Base-by-base conservation (phyloP, 2,888 invertebrate genomes). In the Romanomermis culicivorax region DNA sequence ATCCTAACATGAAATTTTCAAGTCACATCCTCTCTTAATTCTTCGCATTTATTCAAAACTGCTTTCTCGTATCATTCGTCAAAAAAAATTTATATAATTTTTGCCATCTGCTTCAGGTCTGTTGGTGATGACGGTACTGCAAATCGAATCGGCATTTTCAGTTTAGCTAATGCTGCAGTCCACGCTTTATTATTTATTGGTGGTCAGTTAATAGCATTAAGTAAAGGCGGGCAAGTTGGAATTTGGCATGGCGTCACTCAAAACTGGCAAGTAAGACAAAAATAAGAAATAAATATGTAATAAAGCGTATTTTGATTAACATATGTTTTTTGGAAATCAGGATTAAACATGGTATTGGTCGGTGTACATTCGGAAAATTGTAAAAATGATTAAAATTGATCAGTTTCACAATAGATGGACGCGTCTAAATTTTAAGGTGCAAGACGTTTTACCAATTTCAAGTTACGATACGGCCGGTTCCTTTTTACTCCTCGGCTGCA, bases 231-330 rank as follows among this genome's bases (percentile, higher is more conserved):
- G 2, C 91, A 91, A 72, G 85, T 95, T 25, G 93, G 95, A 1
- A 93, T 95, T n/a, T 95, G 93, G 93, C 93, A 95, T 71, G 86
- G 91, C 0, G 91, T 91, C 82, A 89, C 91, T 0, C 89, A 91
- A 65, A 89, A 93, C 71, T 95, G 93, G 89, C 93, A 93, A 75
- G 74, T 74, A 43, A n/a, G n/a, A n/a, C n/a, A n/a, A n/a, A n/a
- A n/a, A n/a, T n/a, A n/a, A n/a, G 42, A 23, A 42, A n/a, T 53
- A 11, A 53, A 47, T 29, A 59, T 24, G 58, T 53, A 42, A 43
- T 51, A 2, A 58, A 42, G n/a, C n/a, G n/a, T n/a, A n/a, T n/a
- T n/a, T n/a, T n/a, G n/a, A n/a, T n/a, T n/a, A n/a, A n/a, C n/a
- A n/a, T n/a, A n/a, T n/a, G n/a, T n/a, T n/a, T n/a, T n/a, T n/a